Conservation (phyloP, 2,888 invertebrate genomes). For the Torymus tubicola region DNA sequence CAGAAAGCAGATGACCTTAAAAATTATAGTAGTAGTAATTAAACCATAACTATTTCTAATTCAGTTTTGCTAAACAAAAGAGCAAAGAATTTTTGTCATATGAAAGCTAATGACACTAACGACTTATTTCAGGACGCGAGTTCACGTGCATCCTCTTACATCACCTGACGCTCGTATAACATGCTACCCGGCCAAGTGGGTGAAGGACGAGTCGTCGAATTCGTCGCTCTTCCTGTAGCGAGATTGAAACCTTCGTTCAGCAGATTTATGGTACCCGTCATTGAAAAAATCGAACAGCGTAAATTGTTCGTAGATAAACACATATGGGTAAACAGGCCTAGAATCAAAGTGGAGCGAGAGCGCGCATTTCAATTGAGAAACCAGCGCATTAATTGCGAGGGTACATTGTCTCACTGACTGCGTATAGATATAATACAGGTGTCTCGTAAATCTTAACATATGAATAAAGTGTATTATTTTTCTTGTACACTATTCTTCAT, state of each 20-base stretch:
- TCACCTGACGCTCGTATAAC: constrained; percentile 59
- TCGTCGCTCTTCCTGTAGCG: constrained; percentile 13
- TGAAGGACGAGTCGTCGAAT: constrained; percentile 66
- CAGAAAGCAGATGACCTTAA: no score
- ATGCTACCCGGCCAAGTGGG: constrained; percentile 68
- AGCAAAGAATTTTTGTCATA: no score
- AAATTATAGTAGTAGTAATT: no score
- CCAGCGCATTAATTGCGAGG: neutral
- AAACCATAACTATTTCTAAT: no score
- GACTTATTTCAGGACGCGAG: constrained; percentile 4
- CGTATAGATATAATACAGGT: neutral
- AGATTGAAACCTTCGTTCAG: no score
- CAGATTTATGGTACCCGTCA: no score
- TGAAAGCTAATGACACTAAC: no score
- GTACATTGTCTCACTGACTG: constrained; percentile 2
- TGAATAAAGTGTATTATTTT: neutral
- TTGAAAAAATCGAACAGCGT: no score
- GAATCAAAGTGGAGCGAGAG: neutral
- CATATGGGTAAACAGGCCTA: no score
- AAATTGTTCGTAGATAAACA: no score
- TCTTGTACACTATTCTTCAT: neutral
- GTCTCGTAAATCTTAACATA: constrained; percentile 15
- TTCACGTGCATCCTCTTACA: constrained; percentile 64
- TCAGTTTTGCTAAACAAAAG: no score
- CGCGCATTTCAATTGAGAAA: neutral